phyloP scores from a whole-genome alignment of 1,140 invertebrate species.

The Euura saliciscinereae region DNA sequence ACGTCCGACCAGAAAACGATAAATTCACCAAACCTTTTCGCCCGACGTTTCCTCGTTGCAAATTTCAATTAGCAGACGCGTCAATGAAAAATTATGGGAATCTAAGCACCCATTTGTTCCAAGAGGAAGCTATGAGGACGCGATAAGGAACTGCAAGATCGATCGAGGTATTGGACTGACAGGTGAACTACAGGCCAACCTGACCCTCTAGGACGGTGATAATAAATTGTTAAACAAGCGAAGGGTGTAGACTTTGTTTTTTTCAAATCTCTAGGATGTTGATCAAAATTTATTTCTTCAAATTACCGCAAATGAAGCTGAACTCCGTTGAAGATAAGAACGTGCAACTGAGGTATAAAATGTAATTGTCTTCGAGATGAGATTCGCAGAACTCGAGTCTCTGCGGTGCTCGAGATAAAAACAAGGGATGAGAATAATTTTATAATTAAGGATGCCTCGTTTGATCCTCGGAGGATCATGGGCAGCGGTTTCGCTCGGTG shows the following conservation, averaged over 20 bases:
- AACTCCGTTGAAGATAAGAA: too few relatives aligned
- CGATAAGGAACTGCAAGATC: neutral
- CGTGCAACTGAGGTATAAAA: too few relatives aligned
- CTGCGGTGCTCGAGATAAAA: too few relatives aligned
- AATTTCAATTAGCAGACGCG: neutral
- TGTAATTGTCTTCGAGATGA: too few relatives aligned
- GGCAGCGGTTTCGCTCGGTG: too few relatives aligned
- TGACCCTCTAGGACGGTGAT: neutral
- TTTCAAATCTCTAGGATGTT: too few relatives aligned
- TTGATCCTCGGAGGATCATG: too few relatives aligned
- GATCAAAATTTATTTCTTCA: too few relatives aligned
- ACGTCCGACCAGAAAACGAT: neutral
- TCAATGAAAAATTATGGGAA: neutral
- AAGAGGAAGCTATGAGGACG: neutral
- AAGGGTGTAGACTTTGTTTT: neutral
- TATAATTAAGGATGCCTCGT: too few relatives aligned
- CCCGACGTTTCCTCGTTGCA: neutral
- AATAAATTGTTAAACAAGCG: neutral
- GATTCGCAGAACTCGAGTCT: too few relatives aligned
- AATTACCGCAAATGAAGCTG: too few relatives aligned
- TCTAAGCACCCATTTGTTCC: neutral
- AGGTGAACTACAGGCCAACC: neutral
- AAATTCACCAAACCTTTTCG: neutral
- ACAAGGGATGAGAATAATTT: too few relatives aligned
- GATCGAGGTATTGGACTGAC: neutral